These are phyloP conservation scores for Ctenopoma multispine DNA, from an alignment of 2,797 vertebrate genomes.

Conservation along the genomic window DNA sequence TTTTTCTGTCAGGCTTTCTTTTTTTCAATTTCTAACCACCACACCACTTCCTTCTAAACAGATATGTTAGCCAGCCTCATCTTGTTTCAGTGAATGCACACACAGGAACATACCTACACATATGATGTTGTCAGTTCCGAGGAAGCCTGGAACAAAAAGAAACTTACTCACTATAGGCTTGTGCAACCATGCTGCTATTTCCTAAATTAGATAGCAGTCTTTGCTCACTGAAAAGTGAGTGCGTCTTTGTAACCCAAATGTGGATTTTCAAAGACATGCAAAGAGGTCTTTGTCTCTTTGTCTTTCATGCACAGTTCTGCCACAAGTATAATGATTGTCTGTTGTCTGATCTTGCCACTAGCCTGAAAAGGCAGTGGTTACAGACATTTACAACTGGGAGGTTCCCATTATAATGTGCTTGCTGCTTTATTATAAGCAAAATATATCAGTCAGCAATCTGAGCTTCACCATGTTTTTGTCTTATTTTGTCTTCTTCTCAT, in stretches of 20 bases:
- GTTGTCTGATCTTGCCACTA: constrained; percentile 1
- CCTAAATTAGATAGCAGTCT: constrained; percentile 50
- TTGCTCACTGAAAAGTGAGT: constrained; percentile 24
- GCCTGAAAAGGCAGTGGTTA: constrained; percentile 1
- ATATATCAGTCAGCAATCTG: not conserved
- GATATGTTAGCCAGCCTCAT: constrained; percentile 26
- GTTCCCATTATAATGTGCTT: not conserved
- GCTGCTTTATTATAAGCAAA: not conserved
- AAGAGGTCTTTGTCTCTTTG: constrained; percentile 15
- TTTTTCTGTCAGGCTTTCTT: constrained; percentile 11
- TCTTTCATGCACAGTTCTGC: constrained; percentile 11
- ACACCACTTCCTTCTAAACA: constrained; percentile 65
- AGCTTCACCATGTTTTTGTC: constrained; percentile 12
- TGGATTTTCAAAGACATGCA: constrained; percentile 54
- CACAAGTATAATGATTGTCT: constrained; percentile 16
- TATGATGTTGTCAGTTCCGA: constrained; percentile 46
- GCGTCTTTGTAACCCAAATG: constrained; percentile 33
- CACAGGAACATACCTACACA: not conserved
- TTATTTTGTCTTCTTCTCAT: constrained; percentile 18
- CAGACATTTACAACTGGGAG: not conserved
- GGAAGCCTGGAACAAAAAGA: constrained; percentile 38
- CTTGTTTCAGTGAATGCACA: constrained; percentile 16
- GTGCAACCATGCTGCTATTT: constrained; percentile 53
- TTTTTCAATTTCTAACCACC: constrained; percentile 45
- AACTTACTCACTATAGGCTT: constrained; percentile 24